Evolutionary conservation across 2,888 invertebrate genomes (phyloP).

Genomic region (Tridacna crocea): DNA sequence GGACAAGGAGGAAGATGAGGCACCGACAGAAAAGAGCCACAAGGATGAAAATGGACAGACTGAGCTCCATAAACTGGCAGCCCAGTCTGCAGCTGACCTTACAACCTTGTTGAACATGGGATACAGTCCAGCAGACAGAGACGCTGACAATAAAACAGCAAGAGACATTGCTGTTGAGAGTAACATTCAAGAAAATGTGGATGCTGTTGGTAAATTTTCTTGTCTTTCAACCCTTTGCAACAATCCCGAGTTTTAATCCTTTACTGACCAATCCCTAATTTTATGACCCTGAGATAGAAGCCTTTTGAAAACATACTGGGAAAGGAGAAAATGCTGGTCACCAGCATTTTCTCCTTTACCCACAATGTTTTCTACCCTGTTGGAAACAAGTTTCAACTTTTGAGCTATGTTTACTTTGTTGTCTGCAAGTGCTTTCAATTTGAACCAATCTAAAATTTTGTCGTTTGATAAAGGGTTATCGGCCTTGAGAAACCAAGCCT

Average conservation of each 20-base stretch:
- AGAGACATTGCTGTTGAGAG: conserved; percentile 75
- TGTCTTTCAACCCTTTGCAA: not conserved
- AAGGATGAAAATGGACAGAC: conserved; percentile 74
- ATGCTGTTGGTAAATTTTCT: conserved; percentile 70
- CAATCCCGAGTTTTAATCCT: too few species aligned
- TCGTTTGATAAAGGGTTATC: too few species aligned
- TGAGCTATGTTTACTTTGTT: too few species aligned
- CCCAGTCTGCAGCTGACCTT: conserved; percentile 71
- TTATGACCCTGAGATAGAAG: too few species aligned
- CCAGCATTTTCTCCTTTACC: not conserved
- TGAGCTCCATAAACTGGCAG: conserved; percentile 74
- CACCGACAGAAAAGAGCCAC: conserved; percentile 62
- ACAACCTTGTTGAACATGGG: conserved; percentile 70
- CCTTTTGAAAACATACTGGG: too few species aligned
- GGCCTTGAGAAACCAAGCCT: too few species aligned
- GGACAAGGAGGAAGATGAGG: conserved; percentile 68
- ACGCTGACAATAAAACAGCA: conserved; percentile 71
- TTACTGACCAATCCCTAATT: too few species aligned
- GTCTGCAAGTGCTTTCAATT: too few species aligned
- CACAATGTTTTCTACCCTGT: too few species aligned
- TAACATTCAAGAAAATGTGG: conserved; percentile 69
- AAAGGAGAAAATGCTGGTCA: too few species aligned
- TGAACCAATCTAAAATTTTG: too few species aligned
- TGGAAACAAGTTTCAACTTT: too few species aligned
- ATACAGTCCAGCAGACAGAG: conserved; percentile 74